Evolutionary conservation across 2,888 invertebrate species (phyloP).

Genomic region (Ophion costatus): DNA sequence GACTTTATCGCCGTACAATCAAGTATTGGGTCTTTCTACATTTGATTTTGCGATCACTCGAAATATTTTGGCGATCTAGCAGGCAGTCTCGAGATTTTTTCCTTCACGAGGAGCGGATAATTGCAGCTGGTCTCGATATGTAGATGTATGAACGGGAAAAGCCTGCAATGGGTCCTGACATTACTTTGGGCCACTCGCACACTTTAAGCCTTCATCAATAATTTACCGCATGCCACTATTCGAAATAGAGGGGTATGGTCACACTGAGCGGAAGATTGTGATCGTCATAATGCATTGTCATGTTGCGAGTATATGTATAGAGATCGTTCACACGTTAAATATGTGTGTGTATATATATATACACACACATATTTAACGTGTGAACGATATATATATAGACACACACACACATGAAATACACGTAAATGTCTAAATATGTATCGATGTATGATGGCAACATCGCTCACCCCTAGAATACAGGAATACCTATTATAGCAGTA

Average conservation of each 20-base stretch:
- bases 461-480: background rate
- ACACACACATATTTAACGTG: too few species aligned
- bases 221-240: slow-evolving; percentile 17
- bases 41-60: background rate
- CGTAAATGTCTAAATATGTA: background rate
- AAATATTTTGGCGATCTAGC: too few species aligned
- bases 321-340: background rate
- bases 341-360: too few species aligned
- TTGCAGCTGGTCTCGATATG: background rate
- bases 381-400: too few species aligned
- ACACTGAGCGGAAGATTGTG: slow-evolving; percentile 25
- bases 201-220: slow-evolving; percentile 18
- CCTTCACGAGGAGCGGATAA: background rate
- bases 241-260: slow-evolving; percentile 13
- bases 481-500: background rate
- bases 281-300: background rate
- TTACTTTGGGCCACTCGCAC: slow-evolving; percentile 4
- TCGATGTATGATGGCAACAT: background rate
- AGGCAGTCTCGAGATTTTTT: background rate
- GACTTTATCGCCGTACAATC: too few species aligned
- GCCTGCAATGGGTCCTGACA: background rate
- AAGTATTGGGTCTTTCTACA: too few species aligned
- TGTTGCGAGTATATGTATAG: background rate
- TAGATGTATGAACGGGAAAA: background rate
- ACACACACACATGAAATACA: background rate